Conservation (phyloP, 2,888 invertebrate species). For the Machimus atricapillus region DNA sequence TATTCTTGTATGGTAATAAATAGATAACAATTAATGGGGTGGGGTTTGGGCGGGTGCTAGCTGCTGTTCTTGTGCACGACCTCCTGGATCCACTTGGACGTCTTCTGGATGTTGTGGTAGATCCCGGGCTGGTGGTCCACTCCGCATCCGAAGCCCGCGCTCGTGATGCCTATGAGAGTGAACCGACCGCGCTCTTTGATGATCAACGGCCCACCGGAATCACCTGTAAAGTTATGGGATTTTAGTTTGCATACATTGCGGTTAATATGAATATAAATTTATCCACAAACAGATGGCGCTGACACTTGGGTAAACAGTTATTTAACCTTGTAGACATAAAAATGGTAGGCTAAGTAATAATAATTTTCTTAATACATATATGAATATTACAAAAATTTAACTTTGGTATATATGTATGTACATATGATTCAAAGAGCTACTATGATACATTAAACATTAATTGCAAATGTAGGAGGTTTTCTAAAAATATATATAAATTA, state of each 20-base stretch:
- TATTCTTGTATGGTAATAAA: neutral
- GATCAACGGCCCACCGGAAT: conserved; percentile 81
- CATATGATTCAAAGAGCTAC: too few species aligned
- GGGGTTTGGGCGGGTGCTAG: neutral
- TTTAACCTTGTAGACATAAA: neutral
- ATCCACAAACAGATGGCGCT: neutral
- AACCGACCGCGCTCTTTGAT: conserved; percentile 75
- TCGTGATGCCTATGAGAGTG: conserved; percentile 82
- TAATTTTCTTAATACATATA: too few species aligned
- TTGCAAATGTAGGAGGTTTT: too few species aligned
- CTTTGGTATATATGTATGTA: too few species aligned
- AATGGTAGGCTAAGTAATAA: too few species aligned
- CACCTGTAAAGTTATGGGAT: conserved; percentile 64
- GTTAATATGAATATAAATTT: neutral
- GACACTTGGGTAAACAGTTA: neutral
- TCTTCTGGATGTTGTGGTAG: conserved; percentile 80
- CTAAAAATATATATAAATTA: too few species aligned
- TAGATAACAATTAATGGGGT: neutral
- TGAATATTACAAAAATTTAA: too few species aligned
- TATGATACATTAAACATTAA: too few species aligned
- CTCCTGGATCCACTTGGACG: conserved; percentile 73
- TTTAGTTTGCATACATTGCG: neutral
- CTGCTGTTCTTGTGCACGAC: conserved; percentile 58
- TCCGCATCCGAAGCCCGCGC: conserved; percentile 86
- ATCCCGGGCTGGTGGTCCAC: conserved; percentile 87